Evolutionary conservation across 2,888 invertebrate genomes (phyloP).

Genomic region (Neelides folsomi): DNA sequence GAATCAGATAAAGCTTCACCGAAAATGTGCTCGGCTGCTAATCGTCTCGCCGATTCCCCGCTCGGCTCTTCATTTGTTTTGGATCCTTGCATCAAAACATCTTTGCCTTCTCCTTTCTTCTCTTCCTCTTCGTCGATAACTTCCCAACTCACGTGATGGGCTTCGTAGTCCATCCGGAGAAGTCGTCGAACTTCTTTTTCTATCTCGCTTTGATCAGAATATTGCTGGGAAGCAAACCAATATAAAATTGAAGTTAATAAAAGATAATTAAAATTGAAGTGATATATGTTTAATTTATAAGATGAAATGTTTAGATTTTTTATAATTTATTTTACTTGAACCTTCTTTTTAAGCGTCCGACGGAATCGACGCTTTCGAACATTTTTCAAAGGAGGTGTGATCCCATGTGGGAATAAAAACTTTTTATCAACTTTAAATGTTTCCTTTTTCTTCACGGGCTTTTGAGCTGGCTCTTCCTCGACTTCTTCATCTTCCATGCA

Average conservation of each 20-base stretch:
- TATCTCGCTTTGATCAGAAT: conserved; percentile 91
- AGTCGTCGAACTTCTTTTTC: conserved; percentile 94
- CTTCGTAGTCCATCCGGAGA: conserved; percentile 81
- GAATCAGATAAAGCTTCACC: conserved; percentile 86
- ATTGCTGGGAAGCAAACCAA: conserved; percentile 37
- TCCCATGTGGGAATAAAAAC: conserved; percentile 85
- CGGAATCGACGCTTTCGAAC: conserved; percentile 81
- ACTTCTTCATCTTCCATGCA: conserved; percentile 78
- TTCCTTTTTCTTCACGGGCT: conserved; percentile 66
- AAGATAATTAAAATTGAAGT: neutral
- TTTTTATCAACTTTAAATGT: conserved; percentile 77
- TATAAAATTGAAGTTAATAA: neutral
- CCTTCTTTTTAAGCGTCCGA: conserved; percentile 88
- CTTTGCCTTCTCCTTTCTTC: conserved; percentile 37
- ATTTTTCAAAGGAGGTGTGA: conserved; percentile 92
- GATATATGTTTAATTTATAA: neutral
- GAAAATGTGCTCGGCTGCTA: conserved; percentile 54
- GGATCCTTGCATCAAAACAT: conserved; percentile 31
- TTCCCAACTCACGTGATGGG: conserved; percentile 74
- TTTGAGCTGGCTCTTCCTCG: conserved; percentile 62
- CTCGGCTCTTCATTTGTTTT: conserved; percentile 29
- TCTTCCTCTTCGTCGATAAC: conserved; percentile 74
- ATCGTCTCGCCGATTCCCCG: conserved; percentile 11
- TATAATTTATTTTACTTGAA: conserved; percentile 14
- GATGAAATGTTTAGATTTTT: neutral